Percentiles rank a stretch among this genome's conserved stretches.
phyloP scores from a whole-genome alignment of 2,113 vertebrate species.

The Fregata magnificens region DNA sequence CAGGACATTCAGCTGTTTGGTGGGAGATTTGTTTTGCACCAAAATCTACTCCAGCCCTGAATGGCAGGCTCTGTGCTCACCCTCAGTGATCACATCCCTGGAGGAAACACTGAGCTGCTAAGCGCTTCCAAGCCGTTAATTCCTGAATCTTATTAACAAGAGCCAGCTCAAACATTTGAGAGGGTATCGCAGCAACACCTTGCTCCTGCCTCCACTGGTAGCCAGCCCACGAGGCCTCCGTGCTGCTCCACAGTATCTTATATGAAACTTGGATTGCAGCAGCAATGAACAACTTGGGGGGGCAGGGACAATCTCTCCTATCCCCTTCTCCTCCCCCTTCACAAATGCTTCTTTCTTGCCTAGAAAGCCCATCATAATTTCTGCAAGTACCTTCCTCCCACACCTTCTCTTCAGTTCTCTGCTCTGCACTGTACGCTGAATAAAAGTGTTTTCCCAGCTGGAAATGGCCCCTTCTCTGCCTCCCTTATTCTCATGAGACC shows the following conservation, averaged over 20 bases:
- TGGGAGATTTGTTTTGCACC: neutral
- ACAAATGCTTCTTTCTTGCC: neutral
- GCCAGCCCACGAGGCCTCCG: neutral
- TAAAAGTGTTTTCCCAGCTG: slow-evolving; percentile 34
- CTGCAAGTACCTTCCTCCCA: neutral
- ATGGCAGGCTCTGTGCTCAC: neutral
- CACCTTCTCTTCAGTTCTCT: neutral
- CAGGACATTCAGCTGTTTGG: neutral
- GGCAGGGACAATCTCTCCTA: neutral
- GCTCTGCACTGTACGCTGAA: neutral
- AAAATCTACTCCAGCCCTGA: neutral
- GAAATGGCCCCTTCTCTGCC: neutral
- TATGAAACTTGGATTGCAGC: neutral
- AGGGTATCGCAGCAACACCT: neutral
- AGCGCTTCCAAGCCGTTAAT: slow-evolving; percentile 30
- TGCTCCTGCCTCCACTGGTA: neutral
- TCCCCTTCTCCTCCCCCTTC: neutral
- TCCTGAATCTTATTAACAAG: slow-evolving; percentile 25
- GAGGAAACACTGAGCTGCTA: slow-evolving; percentile 11
- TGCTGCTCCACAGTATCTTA: neutral
- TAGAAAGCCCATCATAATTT: neutral
- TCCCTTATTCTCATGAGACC: neutral
- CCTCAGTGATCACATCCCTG: neutral
- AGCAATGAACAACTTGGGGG: neutral
- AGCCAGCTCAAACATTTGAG: neutral